A percentile compares a stretch with the other conserved stretches of the same genome.
Evolutionary conservation across 2,113 vertebrate species (phyloP).

Genomic region (Chlamydotis undulata): DNA sequence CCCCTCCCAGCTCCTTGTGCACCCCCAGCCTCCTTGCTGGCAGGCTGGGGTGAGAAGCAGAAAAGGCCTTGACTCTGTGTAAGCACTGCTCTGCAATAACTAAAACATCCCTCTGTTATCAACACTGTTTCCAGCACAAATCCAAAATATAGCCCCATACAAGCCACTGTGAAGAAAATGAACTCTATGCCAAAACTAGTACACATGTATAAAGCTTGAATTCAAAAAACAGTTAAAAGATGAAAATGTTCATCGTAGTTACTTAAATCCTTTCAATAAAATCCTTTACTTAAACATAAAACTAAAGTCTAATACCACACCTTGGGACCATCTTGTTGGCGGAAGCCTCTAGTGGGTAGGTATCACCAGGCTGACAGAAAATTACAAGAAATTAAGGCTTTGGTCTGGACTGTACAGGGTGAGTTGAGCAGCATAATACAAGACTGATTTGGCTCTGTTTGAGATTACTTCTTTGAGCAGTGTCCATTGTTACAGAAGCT

Average conservation of each 20-base stretch:
- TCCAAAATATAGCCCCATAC: background rate
- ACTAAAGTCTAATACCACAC: background rate
- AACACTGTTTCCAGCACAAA: background rate
- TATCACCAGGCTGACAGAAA: background rate
- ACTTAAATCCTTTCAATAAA: background rate
- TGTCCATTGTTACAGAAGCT: background rate
- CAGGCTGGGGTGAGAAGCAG: background rate
- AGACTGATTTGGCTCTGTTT: background rate
- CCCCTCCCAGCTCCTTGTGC: background rate
- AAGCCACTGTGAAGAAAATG: background rate
- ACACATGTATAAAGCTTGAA: background rate
- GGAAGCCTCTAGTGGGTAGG: background rate
- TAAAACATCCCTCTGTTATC: background rate
- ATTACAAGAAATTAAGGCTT: background rate
- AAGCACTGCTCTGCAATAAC: background rate
- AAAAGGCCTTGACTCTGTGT: background rate
- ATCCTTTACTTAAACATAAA: background rate
- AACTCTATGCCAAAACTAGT: background rate
- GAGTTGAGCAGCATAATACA: background rate
- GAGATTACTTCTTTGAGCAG: background rate
- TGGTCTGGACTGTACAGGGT: background rate
- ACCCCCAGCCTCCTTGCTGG: accelerated
- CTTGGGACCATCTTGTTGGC: background rate
- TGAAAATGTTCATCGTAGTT: background rate
- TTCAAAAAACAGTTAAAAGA: background rate